Conservation (phyloP, 2,797 vertebrate species). For the Hemibagrus guttatus region DNA sequence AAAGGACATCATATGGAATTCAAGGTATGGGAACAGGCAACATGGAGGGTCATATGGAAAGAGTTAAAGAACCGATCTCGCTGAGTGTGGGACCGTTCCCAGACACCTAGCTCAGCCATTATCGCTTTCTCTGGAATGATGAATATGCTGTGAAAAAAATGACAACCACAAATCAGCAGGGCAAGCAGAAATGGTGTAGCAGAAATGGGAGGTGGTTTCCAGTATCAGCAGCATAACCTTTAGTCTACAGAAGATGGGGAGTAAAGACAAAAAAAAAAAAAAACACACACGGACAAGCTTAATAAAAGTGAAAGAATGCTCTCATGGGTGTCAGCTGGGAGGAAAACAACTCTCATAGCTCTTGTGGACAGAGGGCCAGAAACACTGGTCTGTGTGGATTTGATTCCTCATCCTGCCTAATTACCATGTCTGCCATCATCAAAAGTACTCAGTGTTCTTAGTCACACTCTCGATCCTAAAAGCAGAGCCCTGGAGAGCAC, state of each 20-base stretch:
- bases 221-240: constrained; percentile 28
- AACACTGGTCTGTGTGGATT: constrained; percentile 30
- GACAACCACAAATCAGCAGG: constrained; percentile 10
- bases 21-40: constrained; percentile 58
- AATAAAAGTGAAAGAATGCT: constrained; percentile 65
- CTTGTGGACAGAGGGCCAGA: constrained; percentile 32
- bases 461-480: constrained; percentile 28
- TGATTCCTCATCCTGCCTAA: constrained; percentile 39
- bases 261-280: constrained; percentile 44
- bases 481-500: constrained; percentile 41
- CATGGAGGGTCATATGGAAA: constrained; percentile 71
- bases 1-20: constrained; percentile 36
- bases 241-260: constrained; percentile 11
- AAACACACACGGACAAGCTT: constrained; percentile 66
- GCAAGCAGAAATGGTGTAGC: background rate
- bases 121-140: constrained; percentile 68
- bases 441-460: constrained; percentile 19
- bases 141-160: constrained; percentile 68
- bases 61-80: constrained; percentile 69
- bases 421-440: constrained; percentile 42
- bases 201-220: background rate
- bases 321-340: constrained; percentile 62
- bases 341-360: constrained; percentile 61
- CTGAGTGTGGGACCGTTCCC: constrained; percentile 62
- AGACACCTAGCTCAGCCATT: constrained; percentile 65